Evolutionary conservation across 1,140 invertebrate genomes (phyloP).

Genomic region (Zaprionus africanus): DNA sequence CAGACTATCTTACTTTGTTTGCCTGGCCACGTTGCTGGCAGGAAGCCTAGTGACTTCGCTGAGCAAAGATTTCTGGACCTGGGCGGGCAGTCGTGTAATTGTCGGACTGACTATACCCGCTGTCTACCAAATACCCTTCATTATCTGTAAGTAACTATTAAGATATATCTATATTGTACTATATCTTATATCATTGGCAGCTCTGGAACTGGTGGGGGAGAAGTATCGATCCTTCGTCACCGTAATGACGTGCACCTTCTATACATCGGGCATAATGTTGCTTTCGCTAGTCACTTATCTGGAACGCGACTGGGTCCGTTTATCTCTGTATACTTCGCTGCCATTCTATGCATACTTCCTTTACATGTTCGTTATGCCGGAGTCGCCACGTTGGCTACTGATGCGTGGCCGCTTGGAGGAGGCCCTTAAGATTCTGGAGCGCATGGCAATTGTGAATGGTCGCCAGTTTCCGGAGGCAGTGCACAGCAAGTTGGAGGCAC

Average conservation of each 20-base stretch:
- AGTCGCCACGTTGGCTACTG: slow-evolving; percentile 93
- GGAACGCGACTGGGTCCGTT: slow-evolving; percentile 91
- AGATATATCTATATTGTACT: neutral
- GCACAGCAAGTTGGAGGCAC: slow-evolving; percentile 88
- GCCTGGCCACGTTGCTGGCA: slow-evolving; percentile 90
- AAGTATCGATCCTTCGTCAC: slow-evolving; percentile 96
- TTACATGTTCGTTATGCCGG: slow-evolving; percentile 93
- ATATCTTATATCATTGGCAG: slow-evolving; percentile 85
- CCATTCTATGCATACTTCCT: slow-evolving; percentile 94
- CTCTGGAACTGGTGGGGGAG: slow-evolving; percentile 94
- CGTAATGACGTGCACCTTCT: slow-evolving; percentile 95
- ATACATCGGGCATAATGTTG: slow-evolving; percentile 93
- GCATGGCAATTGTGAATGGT: slow-evolving; percentile 90
- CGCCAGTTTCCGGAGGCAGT: slow-evolving; percentile 90
- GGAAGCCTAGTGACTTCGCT: slow-evolving; percentile 92
- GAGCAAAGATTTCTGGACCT: slow-evolving; percentile 91
- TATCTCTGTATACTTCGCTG: slow-evolving; percentile 91
- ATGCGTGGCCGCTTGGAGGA: slow-evolving; percentile 92
- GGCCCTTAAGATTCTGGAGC: slow-evolving; percentile 91
- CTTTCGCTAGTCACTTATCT: slow-evolving; percentile 92
- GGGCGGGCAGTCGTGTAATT: slow-evolving; percentile 90
- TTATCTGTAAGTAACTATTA: slow-evolving; percentile 90
- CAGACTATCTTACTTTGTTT: slow-evolving; percentile 92
- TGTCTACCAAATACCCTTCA: slow-evolving; percentile 97
- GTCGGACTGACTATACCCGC: slow-evolving; percentile 95